Percentiles rank a stretch among this genome's conserved stretches.
Conservation (phyloP, 2,113 vertebrate genomes). For the Muscicapa adusta region DNA sequence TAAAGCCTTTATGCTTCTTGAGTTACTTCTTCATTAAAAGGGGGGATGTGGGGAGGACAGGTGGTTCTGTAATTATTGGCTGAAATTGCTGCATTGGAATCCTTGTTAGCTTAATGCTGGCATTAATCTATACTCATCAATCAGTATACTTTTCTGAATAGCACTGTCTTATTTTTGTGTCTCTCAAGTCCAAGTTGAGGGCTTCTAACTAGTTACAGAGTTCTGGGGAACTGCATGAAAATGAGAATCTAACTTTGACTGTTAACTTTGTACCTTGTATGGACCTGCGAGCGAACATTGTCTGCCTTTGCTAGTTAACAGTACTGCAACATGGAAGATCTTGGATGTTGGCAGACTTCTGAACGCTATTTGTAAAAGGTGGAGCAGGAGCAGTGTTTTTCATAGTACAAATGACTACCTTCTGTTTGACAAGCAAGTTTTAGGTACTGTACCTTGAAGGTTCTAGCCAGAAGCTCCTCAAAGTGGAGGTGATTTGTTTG, state of each 20-base stretch:
- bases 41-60: background rate
- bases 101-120: background rate
- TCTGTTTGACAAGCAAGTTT: background rate
- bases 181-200: background rate
- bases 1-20: background rate
- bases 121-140: background rate
- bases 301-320: background rate
- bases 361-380: background rate
- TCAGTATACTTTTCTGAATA: background rate
- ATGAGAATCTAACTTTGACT: background rate
- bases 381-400: background rate
- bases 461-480: background rate
- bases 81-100: background rate
- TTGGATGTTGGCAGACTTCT: background rate
- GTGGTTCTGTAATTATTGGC: background rate
- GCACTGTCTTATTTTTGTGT: background rate
- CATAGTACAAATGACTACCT: background rate
- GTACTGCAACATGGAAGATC: background rate
- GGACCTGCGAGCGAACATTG: background rate
- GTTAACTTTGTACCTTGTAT: background rate
- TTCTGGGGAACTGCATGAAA: background rate
- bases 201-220: background rate
- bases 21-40: background rate
- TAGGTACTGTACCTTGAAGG: background rate
- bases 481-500: background rate